These are phyloP conservation scores for Nymphalis polychloros DNA, from an alignment of 2,888 invertebrate genomes.

Conservation along the genomic window DNA sequence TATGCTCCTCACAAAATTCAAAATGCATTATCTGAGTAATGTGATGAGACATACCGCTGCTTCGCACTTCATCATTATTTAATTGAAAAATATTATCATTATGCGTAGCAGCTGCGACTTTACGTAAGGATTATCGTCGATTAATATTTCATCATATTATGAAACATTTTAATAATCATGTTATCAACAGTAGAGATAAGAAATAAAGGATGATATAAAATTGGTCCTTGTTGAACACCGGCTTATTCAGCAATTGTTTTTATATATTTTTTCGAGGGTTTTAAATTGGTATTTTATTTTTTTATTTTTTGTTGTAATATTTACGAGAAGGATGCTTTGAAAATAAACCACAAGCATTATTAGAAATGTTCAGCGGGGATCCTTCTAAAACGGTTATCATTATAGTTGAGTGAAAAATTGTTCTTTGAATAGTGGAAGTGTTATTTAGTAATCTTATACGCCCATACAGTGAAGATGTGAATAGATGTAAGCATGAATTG, in stretches of 20 bases:
- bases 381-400: conserved; percentile 40
- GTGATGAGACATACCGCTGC: conserved; percentile 16
- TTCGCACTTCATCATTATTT: conserved; percentile 22
- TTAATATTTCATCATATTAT: neutral
- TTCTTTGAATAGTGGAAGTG: conserved; percentile 33
- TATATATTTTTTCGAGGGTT: neutral
- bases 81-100: neutral
- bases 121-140: neutral
- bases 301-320: neutral
- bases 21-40: conserved; percentile 3
- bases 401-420: conserved; percentile 39
- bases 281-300: conserved; percentile 23
- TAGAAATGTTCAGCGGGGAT: conserved; percentile 17
- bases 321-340: neutral
- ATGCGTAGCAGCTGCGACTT: neutral
- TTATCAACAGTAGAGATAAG: conserved; percentile 14
- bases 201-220: conserved; percentile 11
- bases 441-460: conserved; percentile 42
- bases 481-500: neutral
- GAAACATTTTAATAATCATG: neutral
- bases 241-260: neutral
- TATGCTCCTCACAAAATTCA: conserved; percentile 22
- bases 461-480: conserved; percentile 7
- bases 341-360: neutral
- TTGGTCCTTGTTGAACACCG: conserved; percentile 23